phyloP scores from a whole-genome alignment of 1,140 invertebrate genomes.

The Polypedilum vanderplanki region DNA sequence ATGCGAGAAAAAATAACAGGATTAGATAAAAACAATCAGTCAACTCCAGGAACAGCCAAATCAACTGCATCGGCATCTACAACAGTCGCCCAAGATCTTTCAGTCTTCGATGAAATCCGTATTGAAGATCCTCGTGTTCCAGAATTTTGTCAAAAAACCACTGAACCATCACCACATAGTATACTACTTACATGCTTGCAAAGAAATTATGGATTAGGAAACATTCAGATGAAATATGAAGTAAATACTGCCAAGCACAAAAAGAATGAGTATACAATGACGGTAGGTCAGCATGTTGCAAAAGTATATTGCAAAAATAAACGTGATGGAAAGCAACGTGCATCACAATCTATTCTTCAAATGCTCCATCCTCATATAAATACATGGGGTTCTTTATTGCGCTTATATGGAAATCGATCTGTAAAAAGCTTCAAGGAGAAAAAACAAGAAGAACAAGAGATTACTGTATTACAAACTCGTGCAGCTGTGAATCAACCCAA shows the following conservation, averaged over 20 bases:
- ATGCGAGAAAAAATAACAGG: slow-evolving; percentile 72
- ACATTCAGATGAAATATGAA: slow-evolving; percentile 81
- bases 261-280: slow-evolving; percentile 91
- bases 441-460: slow-evolving; percentile 90
- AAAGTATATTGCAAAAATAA: slow-evolving; percentile 92
- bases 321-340: slow-evolving; percentile 93
- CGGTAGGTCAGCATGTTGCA: slow-evolving; percentile 83
- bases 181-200: slow-evolving; percentile 88
- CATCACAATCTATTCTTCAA: slow-evolving; percentile 91
- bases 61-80: not conserved
- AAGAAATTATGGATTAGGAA: slow-evolving; percentile 84
- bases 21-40: slow-evolving; percentile 47
- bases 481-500: slow-evolving; percentile 88
- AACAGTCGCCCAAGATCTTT: slow-evolving; percentile 39
- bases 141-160: slow-evolving; percentile 90
- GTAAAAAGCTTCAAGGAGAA: slow-evolving; percentile 90
- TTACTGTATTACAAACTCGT: slow-evolving; percentile 83
- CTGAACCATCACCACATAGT: slow-evolving; percentile 89
- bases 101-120: slow-evolving; percentile 89
- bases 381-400: slow-evolving; percentile 89
- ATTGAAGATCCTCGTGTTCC: slow-evolving; percentile 89
- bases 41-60: slow-evolving; percentile 43
- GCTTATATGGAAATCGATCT: slow-evolving; percentile 87
- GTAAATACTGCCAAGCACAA: slow-evolving; percentile 86
- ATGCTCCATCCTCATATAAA: slow-evolving; percentile 84